Evolutionary conservation across 2,888 invertebrate genomes (phyloP).

Genomic region (Augochlorella aurata): DNA sequence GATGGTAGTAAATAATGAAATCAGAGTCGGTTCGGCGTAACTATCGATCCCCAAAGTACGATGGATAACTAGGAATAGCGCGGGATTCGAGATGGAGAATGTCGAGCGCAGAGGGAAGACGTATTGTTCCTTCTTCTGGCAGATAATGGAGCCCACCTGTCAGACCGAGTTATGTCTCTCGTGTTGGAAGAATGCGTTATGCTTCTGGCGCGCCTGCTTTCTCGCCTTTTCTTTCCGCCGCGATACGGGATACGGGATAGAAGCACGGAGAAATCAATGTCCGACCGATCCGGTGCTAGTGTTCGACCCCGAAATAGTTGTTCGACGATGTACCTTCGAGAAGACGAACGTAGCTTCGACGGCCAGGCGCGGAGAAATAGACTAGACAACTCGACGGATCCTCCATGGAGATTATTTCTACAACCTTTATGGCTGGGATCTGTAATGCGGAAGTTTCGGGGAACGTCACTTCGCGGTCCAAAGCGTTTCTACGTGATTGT

Average conservation of each 20-base stretch:
- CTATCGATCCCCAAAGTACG: constrained; percentile 67
- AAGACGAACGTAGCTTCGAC: background rate
- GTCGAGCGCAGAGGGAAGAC: constrained; percentile 64
- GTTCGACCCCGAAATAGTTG: constrained; percentile 14
- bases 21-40: constrained; percentile 62
- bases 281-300: constrained; percentile 9
- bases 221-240: background rate
- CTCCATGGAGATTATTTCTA: background rate
- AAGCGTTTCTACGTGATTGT: too few relatives aligned
- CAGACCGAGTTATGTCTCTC: constrained; percentile 74
- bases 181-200: constrained; percentile 68
- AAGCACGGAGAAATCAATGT: constrained; percentile 45
- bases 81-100: constrained; percentile 42
- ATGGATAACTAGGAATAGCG: constrained; percentile 53
- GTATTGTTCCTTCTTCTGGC: constrained; percentile 75
- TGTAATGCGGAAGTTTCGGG: too few relatives aligned
- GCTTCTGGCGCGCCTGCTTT: constrained; percentile 34
- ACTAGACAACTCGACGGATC: background rate
- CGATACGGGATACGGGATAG: constrained; percentile 10
- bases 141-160: constrained; percentile 76
- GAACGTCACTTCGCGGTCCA: too few relatives aligned
- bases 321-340: background rate
- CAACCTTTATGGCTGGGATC: background rate
- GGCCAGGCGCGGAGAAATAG: background rate
- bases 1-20: constrained; percentile 70